phyloP scores from a whole-genome alignment of 2,797 vertebrate species.

The Atherinosoma microstoma region DNA sequence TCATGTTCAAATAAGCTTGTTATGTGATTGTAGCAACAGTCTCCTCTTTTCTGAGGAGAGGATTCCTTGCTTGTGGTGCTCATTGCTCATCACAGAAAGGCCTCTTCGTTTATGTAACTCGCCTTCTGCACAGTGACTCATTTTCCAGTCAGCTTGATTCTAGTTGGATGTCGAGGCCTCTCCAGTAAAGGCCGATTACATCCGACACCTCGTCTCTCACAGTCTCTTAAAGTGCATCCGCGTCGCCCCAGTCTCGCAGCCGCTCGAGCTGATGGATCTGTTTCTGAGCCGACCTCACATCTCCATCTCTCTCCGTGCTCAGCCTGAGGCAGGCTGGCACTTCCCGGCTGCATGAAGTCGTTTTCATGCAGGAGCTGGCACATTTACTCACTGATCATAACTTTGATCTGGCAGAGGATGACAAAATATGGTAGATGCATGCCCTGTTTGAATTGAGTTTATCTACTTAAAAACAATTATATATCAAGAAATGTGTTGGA shows the following conservation, averaged over 20 bases:
- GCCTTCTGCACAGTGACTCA: constrained; percentile 32
- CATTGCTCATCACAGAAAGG: constrained; percentile 31
- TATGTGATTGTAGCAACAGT: constrained; percentile 20
- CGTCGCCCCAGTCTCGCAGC: constrained; percentile 22
- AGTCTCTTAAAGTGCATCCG: constrained; percentile 32
- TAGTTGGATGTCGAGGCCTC: constrained; percentile 35
- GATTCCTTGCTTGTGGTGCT: constrained; percentile 22
- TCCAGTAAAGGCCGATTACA: constrained; percentile 40
- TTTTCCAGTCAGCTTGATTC: constrained; percentile 12
- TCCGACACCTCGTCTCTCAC: constrained; percentile 52
- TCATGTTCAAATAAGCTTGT: background rate
- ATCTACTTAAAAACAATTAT: background rate
- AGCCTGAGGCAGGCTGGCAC: constrained; percentile 20
- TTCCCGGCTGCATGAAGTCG: constrained; percentile 15
- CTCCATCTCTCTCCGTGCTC: constrained; percentile 2
- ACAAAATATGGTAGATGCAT: constrained; percentile 4
- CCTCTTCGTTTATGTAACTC: constrained; percentile 5
- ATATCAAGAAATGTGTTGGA: background rate
- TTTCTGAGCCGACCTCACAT: constrained; percentile 41
- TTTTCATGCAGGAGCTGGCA: constrained; percentile 11
- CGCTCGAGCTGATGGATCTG: constrained; percentile 30
- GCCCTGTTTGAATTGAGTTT: background rate
- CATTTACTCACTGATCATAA: constrained; percentile 11
- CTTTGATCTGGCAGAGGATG: constrained; percentile 14
- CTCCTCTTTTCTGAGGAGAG: constrained; percentile 1